Conservation (phyloP, 2,113 vertebrate species). For the Pithys albifrons region DNA sequence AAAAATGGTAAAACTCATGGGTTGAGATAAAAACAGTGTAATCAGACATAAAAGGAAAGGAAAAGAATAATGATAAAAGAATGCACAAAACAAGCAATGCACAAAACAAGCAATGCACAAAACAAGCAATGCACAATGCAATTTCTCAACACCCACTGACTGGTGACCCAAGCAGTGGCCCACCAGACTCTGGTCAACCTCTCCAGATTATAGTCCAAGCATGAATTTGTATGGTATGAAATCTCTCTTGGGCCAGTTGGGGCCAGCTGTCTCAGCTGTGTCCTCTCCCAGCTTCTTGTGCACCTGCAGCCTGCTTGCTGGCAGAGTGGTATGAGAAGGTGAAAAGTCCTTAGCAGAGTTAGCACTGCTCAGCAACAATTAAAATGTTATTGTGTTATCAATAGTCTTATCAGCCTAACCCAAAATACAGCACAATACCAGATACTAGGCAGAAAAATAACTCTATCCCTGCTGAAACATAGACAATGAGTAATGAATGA, state of each 20-base stretch:
- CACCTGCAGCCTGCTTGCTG: background rate
- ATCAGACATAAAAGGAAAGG: background rate
- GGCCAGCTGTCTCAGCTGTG: background rate
- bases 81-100: background rate
- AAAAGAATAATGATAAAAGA: background rate
- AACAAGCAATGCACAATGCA: background rate
- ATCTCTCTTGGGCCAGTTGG: background rate
- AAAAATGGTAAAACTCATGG: background rate
- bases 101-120: background rate
- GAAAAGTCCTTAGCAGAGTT: background rate
- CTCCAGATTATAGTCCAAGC: background rate
- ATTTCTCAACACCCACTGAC: background rate
- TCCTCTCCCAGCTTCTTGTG: background rate
- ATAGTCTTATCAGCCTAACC: background rate
- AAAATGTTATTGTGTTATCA: background rate
- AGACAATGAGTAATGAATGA: background rate
- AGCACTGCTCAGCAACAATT: background rate
- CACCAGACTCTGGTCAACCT: background rate
- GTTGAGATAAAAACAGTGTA: background rate
- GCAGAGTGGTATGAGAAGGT: background rate
- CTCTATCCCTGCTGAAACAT: background rate
- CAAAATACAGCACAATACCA: background rate
- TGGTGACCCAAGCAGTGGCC: background rate
- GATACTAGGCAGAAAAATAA: background rate
- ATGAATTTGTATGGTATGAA: background rate